Base-by-base conservation (phyloP, 2,888 invertebrate species). In the Lamproptera curius region DNA sequence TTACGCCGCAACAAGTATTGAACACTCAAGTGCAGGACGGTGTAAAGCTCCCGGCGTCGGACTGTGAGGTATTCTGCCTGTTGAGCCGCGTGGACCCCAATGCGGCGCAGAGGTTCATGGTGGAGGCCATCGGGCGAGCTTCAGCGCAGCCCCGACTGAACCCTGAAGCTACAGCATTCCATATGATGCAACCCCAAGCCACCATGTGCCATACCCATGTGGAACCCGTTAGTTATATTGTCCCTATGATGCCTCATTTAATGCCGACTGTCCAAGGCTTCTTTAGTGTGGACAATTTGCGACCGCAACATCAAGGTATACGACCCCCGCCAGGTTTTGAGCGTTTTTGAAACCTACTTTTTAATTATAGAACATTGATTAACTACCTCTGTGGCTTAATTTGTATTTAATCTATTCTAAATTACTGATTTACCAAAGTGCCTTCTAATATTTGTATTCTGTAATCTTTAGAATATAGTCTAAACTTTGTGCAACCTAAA, bases 31-130 rank as follows among this genome's bases (percentile, higher is more conserved):
- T 11, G 20, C 39, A 31, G 23, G 35, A 40, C 39, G 42, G 52
- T 28, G 67, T 74, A 52, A 57, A 55, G 40, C 63, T 79, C 51
- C 59, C 68, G 50, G 52, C 53, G 52, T 54, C 62, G 15, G 76
- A 80, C 60, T 70, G 67, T 59, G 67, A 72, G 56, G 60, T 68
- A 52, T 74, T 70, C 65, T 46, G 53, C 44, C 46, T 64, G 53
- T 63, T 82, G 57, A 60, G 63, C 50, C 51, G 51, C 37, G 59
- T 69, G 51, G 71, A 74, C 62, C 56, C 70, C 42, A 50, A 11
- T 41, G 70, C 70, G 31, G 82, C 81, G 53, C 69, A 73, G 53
- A 67, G 65, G 55, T 81, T 64, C 70, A 67, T 79, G 70, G 42
- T 63, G 39, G 63, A 65, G 40, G 65, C 71, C 16, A 53, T 75